Percentiles rank a stretch among this genome's conserved stretches.
These are phyloP conservation scores for Zaprionus taronus DNA, from an alignment of 1,140 invertebrate genomes.

Conservation along the genomic window DNA sequence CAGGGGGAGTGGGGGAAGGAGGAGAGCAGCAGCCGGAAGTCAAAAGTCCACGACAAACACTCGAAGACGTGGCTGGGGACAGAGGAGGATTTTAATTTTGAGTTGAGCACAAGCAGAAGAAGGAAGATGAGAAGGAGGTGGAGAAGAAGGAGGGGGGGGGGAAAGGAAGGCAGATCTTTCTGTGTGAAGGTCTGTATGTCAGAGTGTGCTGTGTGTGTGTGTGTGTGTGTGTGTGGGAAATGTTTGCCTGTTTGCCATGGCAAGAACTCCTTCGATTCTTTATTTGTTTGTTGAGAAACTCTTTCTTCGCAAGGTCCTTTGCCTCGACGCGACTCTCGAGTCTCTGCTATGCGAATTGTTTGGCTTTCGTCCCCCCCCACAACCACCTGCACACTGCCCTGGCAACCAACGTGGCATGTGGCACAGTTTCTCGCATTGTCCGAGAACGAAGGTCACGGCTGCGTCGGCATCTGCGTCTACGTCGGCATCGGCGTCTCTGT, in stretches of 20 bases:
- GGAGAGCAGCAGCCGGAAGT: constrained; percentile 61
- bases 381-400: neutral
- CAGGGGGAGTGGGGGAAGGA: neutral
- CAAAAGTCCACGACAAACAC: constrained; percentile 75
- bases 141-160: neutral
- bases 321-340: constrained; percentile 2
- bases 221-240: constrained; percentile 13
- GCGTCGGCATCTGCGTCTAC: neutral
- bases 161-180: neutral
- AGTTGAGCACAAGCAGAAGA: neutral
- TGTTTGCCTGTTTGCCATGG: constrained; percentile 4
- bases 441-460: constrained; percentile 39
- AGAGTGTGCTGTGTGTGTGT: no score
- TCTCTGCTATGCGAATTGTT: constrained; percentile 5
- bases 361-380: neutral
- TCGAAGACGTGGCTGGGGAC: constrained; percentile 36
- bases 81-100: constrained; percentile 40
- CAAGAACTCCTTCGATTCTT: constrained; percentile 37
- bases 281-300: constrained; percentile 47
- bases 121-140: neutral
- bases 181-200: constrained; percentile 9
- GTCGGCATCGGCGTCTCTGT: neutral
- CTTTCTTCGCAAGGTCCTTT: constrained; percentile 62
- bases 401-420: constrained; percentile 23
- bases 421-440: constrained; percentile 52